Evolutionary conservation across 2,888 invertebrate genomes (phyloP).

Genomic region (Spisula subtruncata): DNA sequence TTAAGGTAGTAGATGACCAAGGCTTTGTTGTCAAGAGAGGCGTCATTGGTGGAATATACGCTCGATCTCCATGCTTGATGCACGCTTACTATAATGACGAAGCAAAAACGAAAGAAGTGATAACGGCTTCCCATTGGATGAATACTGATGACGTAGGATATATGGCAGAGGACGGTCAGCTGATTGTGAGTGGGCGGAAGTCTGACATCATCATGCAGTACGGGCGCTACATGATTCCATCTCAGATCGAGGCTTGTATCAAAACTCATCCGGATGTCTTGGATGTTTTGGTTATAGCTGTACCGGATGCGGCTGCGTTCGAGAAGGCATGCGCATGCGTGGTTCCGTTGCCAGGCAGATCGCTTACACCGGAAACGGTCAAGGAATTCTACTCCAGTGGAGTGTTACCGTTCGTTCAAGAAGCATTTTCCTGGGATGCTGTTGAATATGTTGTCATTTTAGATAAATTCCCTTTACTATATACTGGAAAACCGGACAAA

Average conservation of each 20-base stretch:
- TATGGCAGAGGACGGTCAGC: slow-evolving; percentile 33
- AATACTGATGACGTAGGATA: slow-evolving; percentile 59
- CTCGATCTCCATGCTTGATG: slow-evolving; percentile 51
- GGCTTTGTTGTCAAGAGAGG: slow-evolving; percentile 52
- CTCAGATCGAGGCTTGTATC: slow-evolving; percentile 48
- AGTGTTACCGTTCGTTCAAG: not conserved
- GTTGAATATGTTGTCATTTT: slow-evolving; percentile 49
- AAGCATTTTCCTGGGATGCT: slow-evolving; percentile 32
- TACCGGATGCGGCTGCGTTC: slow-evolving; percentile 46
- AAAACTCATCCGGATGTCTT: slow-evolving; percentile 60
- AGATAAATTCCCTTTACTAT: slow-evolving; percentile 44
- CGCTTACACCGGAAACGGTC: slow-evolving; percentile 27
- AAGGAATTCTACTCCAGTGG: slow-evolving; percentile 17
- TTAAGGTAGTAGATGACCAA: slow-evolving; percentile 51
- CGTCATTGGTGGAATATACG: slow-evolving; percentile 36
- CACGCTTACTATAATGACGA: slow-evolving; percentile 34
- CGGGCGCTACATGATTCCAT: slow-evolving; percentile 34
- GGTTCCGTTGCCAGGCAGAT: slow-evolving; percentile 44
- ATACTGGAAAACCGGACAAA: slow-evolving; percentile 62
- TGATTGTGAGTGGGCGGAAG: slow-evolving; percentile 39
- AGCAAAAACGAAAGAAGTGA: slow-evolving; percentile 42
- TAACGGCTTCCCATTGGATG: slow-evolving; percentile 52
- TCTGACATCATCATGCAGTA: slow-evolving; percentile 50
- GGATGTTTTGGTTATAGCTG: slow-evolving; percentile 55
- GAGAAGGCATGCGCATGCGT: slow-evolving; percentile 59